Evolutionary conservation across 2,888 invertebrate genomes (phyloP).

Genomic region (Hermaeophaga mercurialis): DNA sequence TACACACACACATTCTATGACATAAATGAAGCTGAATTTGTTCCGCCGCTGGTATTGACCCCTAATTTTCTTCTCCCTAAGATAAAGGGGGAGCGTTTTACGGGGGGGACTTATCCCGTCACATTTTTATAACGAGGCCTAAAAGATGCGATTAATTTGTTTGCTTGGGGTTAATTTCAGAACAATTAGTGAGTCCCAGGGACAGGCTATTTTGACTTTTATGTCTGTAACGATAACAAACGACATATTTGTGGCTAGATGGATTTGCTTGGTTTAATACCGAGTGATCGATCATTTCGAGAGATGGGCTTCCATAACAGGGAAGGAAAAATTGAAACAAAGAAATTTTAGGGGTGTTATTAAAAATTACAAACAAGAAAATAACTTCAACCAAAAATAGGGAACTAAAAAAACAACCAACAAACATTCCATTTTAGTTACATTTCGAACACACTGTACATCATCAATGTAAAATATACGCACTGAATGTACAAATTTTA

Average conservation of each 20-base stretch:
- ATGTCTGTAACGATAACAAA: constrained; percentile 24
- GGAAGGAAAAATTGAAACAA: no score
- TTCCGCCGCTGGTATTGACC: constrained; percentile 14
- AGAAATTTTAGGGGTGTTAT: no score
- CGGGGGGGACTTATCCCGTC: constrained; percentile 48
- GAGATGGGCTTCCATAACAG: no score
- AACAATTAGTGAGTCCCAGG: constrained; percentile 52
- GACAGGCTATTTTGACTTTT: constrained; percentile 43
- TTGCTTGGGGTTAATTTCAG: constrained; percentile 55
- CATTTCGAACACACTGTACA: no score
- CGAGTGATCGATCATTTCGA: constrained; percentile 15
- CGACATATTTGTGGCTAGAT: constrained; percentile 15
- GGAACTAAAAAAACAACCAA: no score
- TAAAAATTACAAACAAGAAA: no score
- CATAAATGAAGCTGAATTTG: no score
- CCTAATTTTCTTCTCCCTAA: constrained; percentile 19
- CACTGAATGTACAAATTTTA: no score
- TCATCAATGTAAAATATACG: no score
- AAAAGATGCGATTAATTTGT: constrained; percentile 56
- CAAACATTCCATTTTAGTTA: no score
- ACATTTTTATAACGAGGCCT: constrained; percentile 55
- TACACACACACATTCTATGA: no score
- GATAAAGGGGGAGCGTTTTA: constrained; percentile 20
- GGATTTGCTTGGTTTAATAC: constrained; percentile 17
- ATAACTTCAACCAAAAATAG: no score